Conservation (phyloP, 2,797 vertebrate species). For the Pseudopleuronectes americanus region DNA sequence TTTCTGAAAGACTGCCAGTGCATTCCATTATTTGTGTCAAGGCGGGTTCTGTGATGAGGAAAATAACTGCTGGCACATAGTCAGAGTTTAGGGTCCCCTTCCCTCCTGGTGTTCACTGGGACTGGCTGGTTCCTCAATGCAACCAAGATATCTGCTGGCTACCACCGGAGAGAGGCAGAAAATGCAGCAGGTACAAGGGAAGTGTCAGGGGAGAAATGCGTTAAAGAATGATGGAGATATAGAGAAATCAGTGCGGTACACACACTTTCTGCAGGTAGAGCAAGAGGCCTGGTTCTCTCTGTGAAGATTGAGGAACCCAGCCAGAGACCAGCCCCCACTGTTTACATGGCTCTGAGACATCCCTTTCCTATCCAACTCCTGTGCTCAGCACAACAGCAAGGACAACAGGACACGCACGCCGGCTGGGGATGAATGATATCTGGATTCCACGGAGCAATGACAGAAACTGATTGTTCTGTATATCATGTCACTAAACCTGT, state of each 20-base stretch:
- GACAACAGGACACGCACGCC: slow-evolving; percentile 8
- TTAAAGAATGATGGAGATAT: slow-evolving; percentile 26
- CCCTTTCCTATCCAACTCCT: slow-evolving; percentile 15
- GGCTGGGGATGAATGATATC: slow-evolving; percentile 4
- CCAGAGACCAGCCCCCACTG: slow-evolving; percentile 36
- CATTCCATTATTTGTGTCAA: slow-evolving; percentile 83
- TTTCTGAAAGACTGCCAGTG: slow-evolving; percentile 77
- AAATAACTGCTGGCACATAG: slow-evolving; percentile 75
- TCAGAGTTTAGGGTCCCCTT: slow-evolving; percentile 61
- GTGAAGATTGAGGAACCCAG: slow-evolving; percentile 31
- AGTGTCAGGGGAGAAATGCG: slow-evolving; percentile 22
- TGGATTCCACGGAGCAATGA: slow-evolving; percentile 5
- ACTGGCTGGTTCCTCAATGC: slow-evolving; percentile 60
- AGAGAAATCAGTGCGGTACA: slow-evolving; percentile 36
- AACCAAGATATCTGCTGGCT: slow-evolving; percentile 60
- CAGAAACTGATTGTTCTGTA: neutral
- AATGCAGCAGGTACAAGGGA: slow-evolving; percentile 22
- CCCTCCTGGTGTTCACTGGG: slow-evolving; percentile 47
- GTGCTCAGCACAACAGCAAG: slow-evolving; percentile 18
- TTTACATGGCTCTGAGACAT: slow-evolving; percentile 40
- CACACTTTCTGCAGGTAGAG: slow-evolving; percentile 26
- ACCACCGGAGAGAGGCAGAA: slow-evolving; percentile 10
- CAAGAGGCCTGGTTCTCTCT: slow-evolving; percentile 30
- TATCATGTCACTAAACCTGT: neutral
- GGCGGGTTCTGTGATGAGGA: slow-evolving; percentile 76